Conservation (phyloP, 2,113 vertebrate genomes). For the Suncus etruscus region DNA sequence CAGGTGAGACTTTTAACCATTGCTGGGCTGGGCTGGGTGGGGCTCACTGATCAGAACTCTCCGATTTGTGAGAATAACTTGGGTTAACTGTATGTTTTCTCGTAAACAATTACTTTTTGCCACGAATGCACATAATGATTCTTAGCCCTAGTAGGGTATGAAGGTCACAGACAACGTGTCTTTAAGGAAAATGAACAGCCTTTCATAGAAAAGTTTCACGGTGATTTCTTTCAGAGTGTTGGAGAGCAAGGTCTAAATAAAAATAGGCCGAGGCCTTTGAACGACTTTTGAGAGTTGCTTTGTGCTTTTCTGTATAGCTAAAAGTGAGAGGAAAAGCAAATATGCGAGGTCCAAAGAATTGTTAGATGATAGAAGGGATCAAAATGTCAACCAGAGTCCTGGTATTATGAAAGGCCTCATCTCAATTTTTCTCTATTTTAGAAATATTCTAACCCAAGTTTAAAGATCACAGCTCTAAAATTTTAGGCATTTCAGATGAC, state of each 20-base stretch:
- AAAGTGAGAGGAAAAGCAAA: slow-evolving; percentile 10
- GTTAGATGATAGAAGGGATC: slow-evolving; percentile 1
- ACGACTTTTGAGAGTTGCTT: background rate
- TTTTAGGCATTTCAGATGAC: slow-evolving; percentile 50
- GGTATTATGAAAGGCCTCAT: slow-evolving; percentile 9
- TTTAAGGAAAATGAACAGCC: slow-evolving; percentile 15
- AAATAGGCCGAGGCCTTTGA: background rate
- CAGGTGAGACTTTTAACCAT: slow-evolving; percentile 82
- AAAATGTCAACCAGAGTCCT: background rate
- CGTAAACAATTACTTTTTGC: background rate
- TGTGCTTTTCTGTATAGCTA: background rate
- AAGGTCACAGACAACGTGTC: background rate
- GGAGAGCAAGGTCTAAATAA: slow-evolving; percentile 4
- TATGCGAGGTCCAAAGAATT: background rate
- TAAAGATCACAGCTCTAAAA: background rate
- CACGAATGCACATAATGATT: background rate
- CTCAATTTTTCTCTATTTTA: slow-evolving; percentile 2
- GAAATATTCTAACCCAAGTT: slow-evolving; percentile 34
- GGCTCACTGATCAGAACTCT: slow-evolving; percentile 59
- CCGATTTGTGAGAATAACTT: slow-evolving; percentile 27
- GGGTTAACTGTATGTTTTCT: slow-evolving; percentile 32
- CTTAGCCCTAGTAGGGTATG: background rate
- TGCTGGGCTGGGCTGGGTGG: slow-evolving; percentile 72
- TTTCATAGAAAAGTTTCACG: background rate
- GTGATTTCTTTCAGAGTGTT: background rate